These are phyloP conservation scores for Leontocebus nigricollis DNA, from an alignment of 2,797 vertebrate species.

Conservation along the genomic window DNA sequence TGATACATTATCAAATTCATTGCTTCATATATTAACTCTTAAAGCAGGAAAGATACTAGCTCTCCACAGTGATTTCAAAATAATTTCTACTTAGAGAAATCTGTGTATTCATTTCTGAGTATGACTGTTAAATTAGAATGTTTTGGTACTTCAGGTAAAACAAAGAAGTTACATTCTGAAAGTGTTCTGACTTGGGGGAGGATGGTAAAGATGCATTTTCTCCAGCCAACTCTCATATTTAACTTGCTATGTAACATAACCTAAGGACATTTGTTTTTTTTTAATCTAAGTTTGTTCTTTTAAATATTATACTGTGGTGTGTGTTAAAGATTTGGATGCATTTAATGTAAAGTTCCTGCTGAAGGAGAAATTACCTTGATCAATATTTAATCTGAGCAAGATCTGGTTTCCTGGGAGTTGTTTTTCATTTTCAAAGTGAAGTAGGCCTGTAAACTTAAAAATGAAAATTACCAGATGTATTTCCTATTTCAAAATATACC, in stretches of 20 bases:
- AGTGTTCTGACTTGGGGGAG: background rate
- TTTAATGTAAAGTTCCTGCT: background rate
- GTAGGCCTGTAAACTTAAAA: background rate
- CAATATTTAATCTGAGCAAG: slow-evolving; percentile 14
- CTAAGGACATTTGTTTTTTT: background rate
- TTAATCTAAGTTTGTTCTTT: slow-evolving; percentile 31
- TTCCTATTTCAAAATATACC: background rate
- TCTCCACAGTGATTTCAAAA: background rate
- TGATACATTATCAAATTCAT: background rate
- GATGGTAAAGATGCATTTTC: background rate
- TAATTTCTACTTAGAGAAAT: slow-evolving; percentile 43
- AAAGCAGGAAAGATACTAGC: background rate
- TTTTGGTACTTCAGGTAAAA: slow-evolving; percentile 1
- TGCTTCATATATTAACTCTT: background rate
- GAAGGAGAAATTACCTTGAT: background rate
- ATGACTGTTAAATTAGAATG: background rate
- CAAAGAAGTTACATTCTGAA: background rate
- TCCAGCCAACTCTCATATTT: background rate
- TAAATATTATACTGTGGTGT: background rate
- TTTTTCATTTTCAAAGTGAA: slow-evolving; percentile 53
- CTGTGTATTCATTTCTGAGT: slow-evolving; percentile 10
- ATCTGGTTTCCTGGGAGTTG: background rate
- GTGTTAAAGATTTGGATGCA: background rate
- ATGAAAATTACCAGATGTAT: background rate
- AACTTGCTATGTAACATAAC: background rate